phyloP scores from a whole-genome alignment of 2,797 vertebrate species.

The Rhinogobio ventralis region DNA sequence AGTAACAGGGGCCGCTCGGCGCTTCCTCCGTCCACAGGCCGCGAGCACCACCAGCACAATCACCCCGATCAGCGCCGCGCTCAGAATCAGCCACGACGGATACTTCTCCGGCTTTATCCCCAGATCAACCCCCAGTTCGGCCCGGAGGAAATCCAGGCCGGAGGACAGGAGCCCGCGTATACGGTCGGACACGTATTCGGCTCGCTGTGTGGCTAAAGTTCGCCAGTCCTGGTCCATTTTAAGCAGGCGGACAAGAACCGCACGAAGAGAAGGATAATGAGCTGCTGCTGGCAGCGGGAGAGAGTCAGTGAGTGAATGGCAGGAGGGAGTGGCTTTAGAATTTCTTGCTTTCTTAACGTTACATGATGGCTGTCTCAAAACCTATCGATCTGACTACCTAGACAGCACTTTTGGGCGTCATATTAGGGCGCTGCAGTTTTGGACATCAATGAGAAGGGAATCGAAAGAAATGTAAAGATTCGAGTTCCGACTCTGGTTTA shows the following conservation, averaged over 20 bases:
- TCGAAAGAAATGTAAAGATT: too few relatives aligned
- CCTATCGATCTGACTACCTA: not conserved
- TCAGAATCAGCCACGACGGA: slow-evolving; percentile 86
- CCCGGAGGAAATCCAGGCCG: slow-evolving; percentile 81
- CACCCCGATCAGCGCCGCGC: slow-evolving; percentile 76
- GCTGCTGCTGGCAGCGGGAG: slow-evolving; percentile 21
- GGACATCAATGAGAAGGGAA: not conserved
- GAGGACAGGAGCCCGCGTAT: slow-evolving; percentile 83
- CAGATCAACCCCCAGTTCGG: slow-evolving; percentile 86
- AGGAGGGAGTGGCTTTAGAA: slow-evolving; percentile 36
- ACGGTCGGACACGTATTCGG: slow-evolving; percentile 83
- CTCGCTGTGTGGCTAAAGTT: slow-evolving; percentile 83
- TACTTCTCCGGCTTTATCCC: slow-evolving; percentile 86
- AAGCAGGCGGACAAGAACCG: slow-evolving; percentile 45
- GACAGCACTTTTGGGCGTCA: not conserved
- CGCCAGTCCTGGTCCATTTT: slow-evolving; percentile 84
- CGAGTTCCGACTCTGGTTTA: not conserved
- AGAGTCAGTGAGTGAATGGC: not conserved
- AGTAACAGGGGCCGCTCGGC: slow-evolving; percentile 52
- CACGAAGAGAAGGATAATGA: not conserved
- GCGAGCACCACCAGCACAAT: slow-evolving; percentile 75
- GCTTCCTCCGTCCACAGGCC: slow-evolving; percentile 73
- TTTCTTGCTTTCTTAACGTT: slow-evolving; percentile 24
- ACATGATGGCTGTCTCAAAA: slow-evolving; percentile 1
- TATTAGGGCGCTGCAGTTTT: not conserved